Evolutionary conservation across 2,888 invertebrate species (phyloP).

Genomic region (Crossocerus cetratus): DNA sequence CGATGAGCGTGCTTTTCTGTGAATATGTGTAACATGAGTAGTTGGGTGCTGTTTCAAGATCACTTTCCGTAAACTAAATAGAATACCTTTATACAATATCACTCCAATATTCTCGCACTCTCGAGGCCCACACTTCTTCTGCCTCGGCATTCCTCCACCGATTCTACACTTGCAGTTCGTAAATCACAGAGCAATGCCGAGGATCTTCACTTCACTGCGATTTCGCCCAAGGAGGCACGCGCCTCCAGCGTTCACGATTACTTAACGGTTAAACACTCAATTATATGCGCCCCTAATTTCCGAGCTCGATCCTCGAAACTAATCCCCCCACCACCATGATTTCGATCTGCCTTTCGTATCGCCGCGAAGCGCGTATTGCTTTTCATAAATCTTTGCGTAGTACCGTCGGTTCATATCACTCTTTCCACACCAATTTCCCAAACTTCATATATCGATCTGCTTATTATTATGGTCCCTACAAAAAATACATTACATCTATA

Average conservation of each 20-base stretch:
- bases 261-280: conserved; percentile 11
- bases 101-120: neutral
- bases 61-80: conserved; percentile 10
- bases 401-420: conserved; percentile 48
- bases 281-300: conserved; percentile 6
- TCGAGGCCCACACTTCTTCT: neutral
- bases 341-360: neutral
- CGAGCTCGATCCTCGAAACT: conserved; percentile 18
- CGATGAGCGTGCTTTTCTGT: conserved; percentile 2
- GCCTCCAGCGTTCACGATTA: conserved; percentile 1
- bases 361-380: conserved; percentile 50
- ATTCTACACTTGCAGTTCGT: too few relatives aligned
- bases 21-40: conserved; percentile 2
- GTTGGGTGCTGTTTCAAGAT: neutral
- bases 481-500: conserved; percentile 74
- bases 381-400: conserved; percentile 37
- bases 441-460: conserved; percentile 55
- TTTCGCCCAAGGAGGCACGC: neutral
- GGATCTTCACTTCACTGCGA: neutral
- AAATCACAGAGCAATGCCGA: neutral
- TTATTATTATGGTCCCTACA: conserved; percentile 73
- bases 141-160: neutral
- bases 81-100: conserved; percentile 1
- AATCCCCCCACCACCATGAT: conserved; percentile 1
- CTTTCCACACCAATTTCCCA: conserved; percentile 35